Evolutionary conservation across 1,140 invertebrate genomes (phyloP), one percentile per base, ranked within the genome.

Genomic region (Brachionus asplanchnoidis): DNA sequence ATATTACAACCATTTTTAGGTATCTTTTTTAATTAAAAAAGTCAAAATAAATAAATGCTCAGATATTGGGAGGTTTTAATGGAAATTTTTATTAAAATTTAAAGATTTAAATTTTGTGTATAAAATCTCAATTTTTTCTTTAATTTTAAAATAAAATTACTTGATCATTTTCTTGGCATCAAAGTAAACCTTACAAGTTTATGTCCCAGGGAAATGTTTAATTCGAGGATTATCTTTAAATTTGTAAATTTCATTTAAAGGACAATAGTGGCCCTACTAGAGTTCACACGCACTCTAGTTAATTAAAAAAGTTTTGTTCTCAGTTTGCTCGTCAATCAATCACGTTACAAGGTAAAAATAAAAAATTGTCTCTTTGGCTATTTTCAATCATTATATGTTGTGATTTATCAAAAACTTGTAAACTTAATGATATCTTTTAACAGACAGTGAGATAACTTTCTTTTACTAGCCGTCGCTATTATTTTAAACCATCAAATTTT

Each of bases 391-490:
- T 56, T 56, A 6, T 56, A 20, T 23, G 53, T 60, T 60, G 53
- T 6, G 53, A 17, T 56, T 56, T 56, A 8, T 56, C 53, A 68
- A 68, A 40, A 73, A 36, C 8, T 14, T 36, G 32, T 5, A 36
- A 36, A 36, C 32, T 2, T 42, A 17, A 73, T 73, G 68, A 73
- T 46, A 73, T 42, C n/a, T 20, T 40, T 73, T 73, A 9, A 40
- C 14, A 73, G 68, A 73, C 68, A 73, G 32, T 73, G 36, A 20
- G 68, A 73, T 73, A 73, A 73, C 68, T 73, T 42, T 73, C 26
- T 73, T n/a, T 9, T 32, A 20, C 40, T 46, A 8, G 40, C 68
- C 68, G 68, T 73, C 32, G n/a, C 5, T 73, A 40, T 73, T 40
- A 20, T 73, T 73, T 68, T 32, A 11, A 66, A 68, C 32, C 66